phyloP scores from a whole-genome alignment of 2,113 vertebrate species.

The Bolborhynchus lineola region DNA sequence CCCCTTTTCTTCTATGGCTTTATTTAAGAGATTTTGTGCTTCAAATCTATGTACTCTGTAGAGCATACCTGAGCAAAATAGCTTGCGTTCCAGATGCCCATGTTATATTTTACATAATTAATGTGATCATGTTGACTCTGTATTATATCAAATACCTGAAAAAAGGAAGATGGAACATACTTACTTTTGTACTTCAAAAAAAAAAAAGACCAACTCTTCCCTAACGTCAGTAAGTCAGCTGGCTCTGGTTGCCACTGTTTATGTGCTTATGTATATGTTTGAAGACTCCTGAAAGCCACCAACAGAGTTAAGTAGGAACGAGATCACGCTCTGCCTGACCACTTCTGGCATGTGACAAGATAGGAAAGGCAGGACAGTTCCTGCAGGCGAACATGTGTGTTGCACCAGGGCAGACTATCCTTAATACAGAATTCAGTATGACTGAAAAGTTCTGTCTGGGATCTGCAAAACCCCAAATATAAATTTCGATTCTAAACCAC shows the following conservation, averaged over 20 bases:
- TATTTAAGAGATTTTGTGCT: not conserved
- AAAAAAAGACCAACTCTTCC: not conserved
- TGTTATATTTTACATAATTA: not conserved
- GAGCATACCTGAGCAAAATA: not conserved
- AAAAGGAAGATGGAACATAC: not conserved
- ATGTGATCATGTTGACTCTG: not conserved
- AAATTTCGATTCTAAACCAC: conserved; percentile 6
- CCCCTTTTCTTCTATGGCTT: not conserved
- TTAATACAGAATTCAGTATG: not conserved
- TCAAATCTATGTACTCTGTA: not conserved
- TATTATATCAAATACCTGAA: not conserved
- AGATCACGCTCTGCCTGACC: not conserved
- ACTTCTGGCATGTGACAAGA: not conserved
- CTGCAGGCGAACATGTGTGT: not conserved
- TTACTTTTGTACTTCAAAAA: not conserved
- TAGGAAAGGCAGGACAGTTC: not conserved
- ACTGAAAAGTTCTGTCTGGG: not conserved
- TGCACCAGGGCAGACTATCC: not conserved
- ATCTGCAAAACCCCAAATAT: not conserved
- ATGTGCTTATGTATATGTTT: not conserved
- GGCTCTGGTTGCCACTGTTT: not conserved
- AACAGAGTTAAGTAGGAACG: not conserved
- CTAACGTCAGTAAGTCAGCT: not conserved
- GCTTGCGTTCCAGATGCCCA: not conserved
- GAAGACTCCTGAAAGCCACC: not conserved